These are phyloP conservation scores for Neomonachus schauinslandi DNA, from an alignment of 2,113 vertebrate genomes.

Conservation along the genomic window DNA sequence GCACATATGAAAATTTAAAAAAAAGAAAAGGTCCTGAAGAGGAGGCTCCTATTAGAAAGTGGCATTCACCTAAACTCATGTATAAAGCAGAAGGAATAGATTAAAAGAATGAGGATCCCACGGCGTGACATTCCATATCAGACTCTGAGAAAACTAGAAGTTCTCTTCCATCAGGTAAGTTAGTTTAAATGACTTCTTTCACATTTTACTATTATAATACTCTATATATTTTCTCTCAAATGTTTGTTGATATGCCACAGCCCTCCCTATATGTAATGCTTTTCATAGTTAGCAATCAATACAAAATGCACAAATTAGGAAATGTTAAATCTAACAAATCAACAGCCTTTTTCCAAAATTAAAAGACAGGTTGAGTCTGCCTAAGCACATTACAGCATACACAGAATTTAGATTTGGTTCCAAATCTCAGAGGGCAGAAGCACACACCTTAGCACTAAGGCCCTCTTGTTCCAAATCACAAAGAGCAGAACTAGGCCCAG, in stretches of 20 bases:
- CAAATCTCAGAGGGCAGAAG: background rate
- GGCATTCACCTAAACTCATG: background rate
- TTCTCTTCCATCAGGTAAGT: background rate
- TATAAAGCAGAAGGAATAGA: background rate
- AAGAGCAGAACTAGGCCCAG: background rate
- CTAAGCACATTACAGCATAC: background rate
- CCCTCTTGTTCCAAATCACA: background rate
- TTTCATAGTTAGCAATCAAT: background rate
- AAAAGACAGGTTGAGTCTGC: background rate
- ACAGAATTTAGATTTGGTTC: background rate
- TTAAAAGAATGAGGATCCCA: background rate
- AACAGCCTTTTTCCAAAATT: background rate
- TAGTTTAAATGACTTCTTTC: background rate
- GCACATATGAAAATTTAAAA: slow-evolving; percentile 38
- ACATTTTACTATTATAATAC: background rate
- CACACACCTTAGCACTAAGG: background rate
- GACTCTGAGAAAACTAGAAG: background rate
- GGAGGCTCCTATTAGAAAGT: slow-evolving; percentile 26
- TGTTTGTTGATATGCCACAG: background rate
- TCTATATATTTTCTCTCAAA: background rate
- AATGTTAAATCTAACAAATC: background rate
- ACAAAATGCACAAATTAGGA: background rate
- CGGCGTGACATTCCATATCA: background rate
- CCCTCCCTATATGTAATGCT: background rate
- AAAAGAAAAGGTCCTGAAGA: slow-evolving; percentile 50